Evolutionary conservation across 2,888 invertebrate species (phyloP), one percentile per base, ranked within the genome.

Genomic region (Aphrophora alni): DNA sequence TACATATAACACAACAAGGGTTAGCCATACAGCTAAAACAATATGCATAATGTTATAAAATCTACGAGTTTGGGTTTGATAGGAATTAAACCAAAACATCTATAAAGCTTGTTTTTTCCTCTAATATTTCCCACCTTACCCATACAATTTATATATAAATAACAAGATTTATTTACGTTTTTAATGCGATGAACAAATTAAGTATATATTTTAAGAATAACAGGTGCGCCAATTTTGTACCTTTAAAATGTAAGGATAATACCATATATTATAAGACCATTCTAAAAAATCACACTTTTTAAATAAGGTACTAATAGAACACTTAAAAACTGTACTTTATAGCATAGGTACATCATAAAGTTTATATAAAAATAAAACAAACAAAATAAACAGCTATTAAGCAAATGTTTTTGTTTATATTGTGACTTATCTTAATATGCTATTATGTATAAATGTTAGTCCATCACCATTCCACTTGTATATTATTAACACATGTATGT

Each of bases 401-500:
- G 44, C 44, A 17, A 44, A 44, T 44, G 44, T 44, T 44, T 44
- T 44, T 44, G 10, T 44, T 44, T 44, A 44, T 12, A 44, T 44
- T 44, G 8, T 44, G 44, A 44, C 33, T 44, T 44, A 44, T 44
- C 44, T 17, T 44, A 44, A 44, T 44, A 44, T 12, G 17, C 10
- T 44, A 44, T 44, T 17, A 44, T 44, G 44, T 14, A 44, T 44
- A 44, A 59, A 59, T 59, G 59, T 59, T 59, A 21, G 59, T 59
- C 10, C 21, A 21, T 21, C 21, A 59, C 59, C 59, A 59, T 59
- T 59, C 59, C 21, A 59, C 59, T 59, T 59, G 21, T 59, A 59
- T 21, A 59, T 59, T 59, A 59, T 59, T 59, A 72, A 78, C 73
- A 78, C 73, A 78, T 78, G 26, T 78, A 78, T 72, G 72, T 73